Base-by-base conservation (phyloP, 2,113 vertebrate genomes). In the Ctenomys sociabilis region DNA sequence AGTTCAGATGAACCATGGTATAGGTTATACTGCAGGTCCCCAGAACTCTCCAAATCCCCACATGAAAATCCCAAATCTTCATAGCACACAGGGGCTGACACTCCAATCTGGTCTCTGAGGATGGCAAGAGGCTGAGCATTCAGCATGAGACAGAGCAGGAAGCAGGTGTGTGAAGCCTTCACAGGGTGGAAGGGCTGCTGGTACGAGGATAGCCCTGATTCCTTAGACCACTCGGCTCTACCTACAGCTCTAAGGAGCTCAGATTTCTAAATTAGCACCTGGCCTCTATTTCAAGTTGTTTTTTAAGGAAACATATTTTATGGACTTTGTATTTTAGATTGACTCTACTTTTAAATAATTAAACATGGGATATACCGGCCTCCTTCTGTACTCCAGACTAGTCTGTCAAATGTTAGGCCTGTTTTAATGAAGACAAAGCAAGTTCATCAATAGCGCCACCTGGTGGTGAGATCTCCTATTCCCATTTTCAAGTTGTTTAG, bases 361-460 rank as follows among this genome's bases (percentile, higher is more conserved):
- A 77, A 93, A 45, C 80, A 61, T 19, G 45, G 22, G 26, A 8
- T n/a, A 73, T 35, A 61, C 1, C 6, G 59, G 14, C 19, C 22
- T 90, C 59, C 64, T 61, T 88, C 17, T 70, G 10, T 43, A 12
- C 37, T 73, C 66, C 77, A 40, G 57, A 94, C 63, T 64, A 28
- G 2, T 32, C 35, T 40, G 61, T 84, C 92, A 90, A 87, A 85
- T 40, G 70, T 54, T 96, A 91, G 21, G 4, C 72, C n/a, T 43
- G 90, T 78, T 95, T 82, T 59, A 91, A 91, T 77, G 30, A 92
- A 92, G 64, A 57, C 37, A 73, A 81, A 90, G 92, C 93, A 88
- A 88, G 57, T 35, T 93, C 96, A 93, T 63, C 88, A 88, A 85
- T 68, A 86, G 85, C 73, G 93, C 95, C 97, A 96, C 64, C 97